Evolutionary conservation across 2,888 invertebrate genomes (phyloP).

Genomic region (Tinea trinotella): DNA sequence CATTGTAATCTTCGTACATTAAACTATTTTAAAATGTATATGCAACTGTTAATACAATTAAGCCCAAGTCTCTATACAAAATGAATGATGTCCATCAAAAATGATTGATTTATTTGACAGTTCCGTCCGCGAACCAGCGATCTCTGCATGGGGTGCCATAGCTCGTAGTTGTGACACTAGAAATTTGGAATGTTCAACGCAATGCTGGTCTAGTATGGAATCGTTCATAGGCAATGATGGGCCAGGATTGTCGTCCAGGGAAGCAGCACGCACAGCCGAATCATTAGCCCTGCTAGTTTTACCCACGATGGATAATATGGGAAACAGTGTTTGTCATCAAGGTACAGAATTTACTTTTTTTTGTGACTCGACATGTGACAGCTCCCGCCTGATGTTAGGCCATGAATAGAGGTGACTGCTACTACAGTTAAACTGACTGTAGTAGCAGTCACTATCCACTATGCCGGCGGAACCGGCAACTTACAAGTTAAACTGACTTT

Average conservation of each 20-base stretch:
- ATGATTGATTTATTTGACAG: slow-evolving; percentile 27
- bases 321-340: not conserved
- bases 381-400: too few relatives aligned
- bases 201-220: slow-evolving; percentile 36
- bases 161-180: slow-evolving; percentile 42
- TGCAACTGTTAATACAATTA: too few relatives aligned
- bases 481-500: too few relatives aligned
- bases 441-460: too few relatives aligned
- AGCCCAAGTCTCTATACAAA: too few relatives aligned
- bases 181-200: slow-evolving; percentile 30
- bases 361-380: too few relatives aligned
- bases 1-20: too few relatives aligned
- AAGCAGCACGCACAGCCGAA: slow-evolving; percentile 41
- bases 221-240: slow-evolving; percentile 21
- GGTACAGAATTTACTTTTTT: not conserved
- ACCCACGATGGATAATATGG: slow-evolving; percentile 30
- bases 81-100: too few relatives aligned
- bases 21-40: too few relatives aligned
- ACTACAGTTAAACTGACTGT: too few relatives aligned
- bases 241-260: slow-evolving; percentile 28
- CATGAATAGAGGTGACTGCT: too few relatives aligned
- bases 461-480: too few relatives aligned
- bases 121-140: slow-evolving; percentile 51
- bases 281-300: slow-evolving; percentile 47
- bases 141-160: slow-evolving; percentile 47